Conservation (phyloP, 2,888 invertebrate genomes). For the Drosophila anceps region DNA sequence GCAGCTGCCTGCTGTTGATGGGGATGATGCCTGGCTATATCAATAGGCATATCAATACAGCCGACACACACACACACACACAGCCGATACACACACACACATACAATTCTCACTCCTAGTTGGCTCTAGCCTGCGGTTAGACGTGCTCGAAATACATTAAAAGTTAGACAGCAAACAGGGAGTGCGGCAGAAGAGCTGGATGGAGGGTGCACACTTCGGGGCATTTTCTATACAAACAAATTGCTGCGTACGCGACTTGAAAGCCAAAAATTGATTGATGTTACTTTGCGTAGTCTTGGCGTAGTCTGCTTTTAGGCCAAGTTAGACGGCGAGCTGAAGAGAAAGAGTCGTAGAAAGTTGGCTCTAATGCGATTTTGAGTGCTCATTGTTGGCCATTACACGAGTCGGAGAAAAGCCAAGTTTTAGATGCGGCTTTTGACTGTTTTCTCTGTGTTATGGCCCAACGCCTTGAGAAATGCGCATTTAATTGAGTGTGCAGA, state of each 20-base stretch:
- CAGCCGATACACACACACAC: no score
- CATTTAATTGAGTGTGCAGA: conserved; percentile 68
- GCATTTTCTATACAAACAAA: conserved; percentile 78
- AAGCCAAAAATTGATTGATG: conserved; percentile 79
- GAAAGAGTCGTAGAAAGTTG: conserved; percentile 45
- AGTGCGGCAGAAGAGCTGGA: not conserved
- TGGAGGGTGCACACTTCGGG: conserved; percentile 44
- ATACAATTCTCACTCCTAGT: conserved; percentile 1
- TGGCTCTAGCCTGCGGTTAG: conserved; percentile 54
- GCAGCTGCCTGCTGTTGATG: conserved; percentile 26
- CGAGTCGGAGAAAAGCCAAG: conserved; percentile 32
- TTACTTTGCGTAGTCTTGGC: conserved; percentile 57
- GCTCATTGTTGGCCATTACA: conserved; percentile 68
- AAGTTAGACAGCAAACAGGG: conserved; percentile 59
- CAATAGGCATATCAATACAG: conserved; percentile 76
- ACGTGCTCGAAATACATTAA: conserved; percentile 80
- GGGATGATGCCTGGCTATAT: conserved; percentile 57
- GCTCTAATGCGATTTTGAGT: conserved; percentile 78
- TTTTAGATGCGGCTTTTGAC: conserved; percentile 19
- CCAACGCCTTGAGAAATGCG: conserved; percentile 61
- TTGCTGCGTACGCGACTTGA: conserved; percentile 80
- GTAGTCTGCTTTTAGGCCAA: conserved; percentile 62
- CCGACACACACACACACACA: conserved; percentile 31
- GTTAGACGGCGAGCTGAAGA: not conserved
- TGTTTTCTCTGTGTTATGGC: conserved; percentile 37